A percentile compares a stretch with the other conserved stretches of the same genome.
phyloP scores from a whole-genome alignment of 2,797 vertebrate species.

The Brachymystax lenok region DNA sequence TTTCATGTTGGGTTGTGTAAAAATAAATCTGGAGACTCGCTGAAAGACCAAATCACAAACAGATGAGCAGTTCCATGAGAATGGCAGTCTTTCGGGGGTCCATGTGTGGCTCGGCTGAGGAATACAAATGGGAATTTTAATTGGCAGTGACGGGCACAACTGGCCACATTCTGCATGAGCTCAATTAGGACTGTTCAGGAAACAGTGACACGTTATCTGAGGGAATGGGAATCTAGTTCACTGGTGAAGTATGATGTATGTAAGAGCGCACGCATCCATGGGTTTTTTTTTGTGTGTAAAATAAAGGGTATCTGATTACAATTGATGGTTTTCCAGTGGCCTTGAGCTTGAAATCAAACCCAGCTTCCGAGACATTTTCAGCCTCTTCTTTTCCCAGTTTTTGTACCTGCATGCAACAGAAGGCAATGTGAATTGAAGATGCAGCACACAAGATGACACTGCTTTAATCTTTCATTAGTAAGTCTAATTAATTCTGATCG shows the following conservation, averaged over 20 bases:
- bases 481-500: neutral
- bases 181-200: slow-evolving; percentile 75
- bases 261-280: neutral
- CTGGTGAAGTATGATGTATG: neutral
- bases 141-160: slow-evolving; percentile 77
- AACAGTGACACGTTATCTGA: slow-evolving; percentile 67
- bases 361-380: slow-evolving; percentile 15
- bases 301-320: slow-evolving; percentile 23
- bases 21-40: slow-evolving; percentile 82
- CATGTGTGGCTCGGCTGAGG: slow-evolving; percentile 69
- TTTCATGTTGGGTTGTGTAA: slow-evolving; percentile 78
- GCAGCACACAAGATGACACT: neutral
- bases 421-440: neutral
- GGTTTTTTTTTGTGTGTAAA: neutral
- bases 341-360: slow-evolving; percentile 11
- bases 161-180: slow-evolving; percentile 75
- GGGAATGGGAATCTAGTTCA: slow-evolving; percentile 70
- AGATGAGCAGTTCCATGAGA: slow-evolving; percentile 79
- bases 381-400: neutral
- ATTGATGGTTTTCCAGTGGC: neutral
- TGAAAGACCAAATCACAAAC: slow-evolving; percentile 84
- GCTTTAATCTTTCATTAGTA: neutral
- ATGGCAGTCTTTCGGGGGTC: slow-evolving; percentile 74
- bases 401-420: neutral
- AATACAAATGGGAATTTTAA: slow-evolving; percentile 83